Conservation (phyloP, 2,797 vertebrate species). For the Oryzias sinensis region DNA sequence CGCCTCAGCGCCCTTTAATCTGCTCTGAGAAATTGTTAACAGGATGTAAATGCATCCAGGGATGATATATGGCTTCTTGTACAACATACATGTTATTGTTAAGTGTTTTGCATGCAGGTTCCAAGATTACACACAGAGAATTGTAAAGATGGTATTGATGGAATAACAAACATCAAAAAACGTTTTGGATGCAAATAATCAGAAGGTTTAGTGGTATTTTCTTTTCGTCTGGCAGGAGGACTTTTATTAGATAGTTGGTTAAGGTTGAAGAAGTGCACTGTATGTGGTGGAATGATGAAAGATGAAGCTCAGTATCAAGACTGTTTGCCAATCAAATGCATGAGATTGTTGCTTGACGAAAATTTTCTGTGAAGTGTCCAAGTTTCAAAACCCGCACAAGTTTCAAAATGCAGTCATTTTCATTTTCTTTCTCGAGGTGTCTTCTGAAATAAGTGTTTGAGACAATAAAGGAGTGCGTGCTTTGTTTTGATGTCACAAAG, state of each 20-base stretch:
- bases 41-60: slow-evolving; percentile 83
- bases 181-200: slow-evolving; percentile 84
- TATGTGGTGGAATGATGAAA: slow-evolving; percentile 17
- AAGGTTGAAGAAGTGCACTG: slow-evolving; percentile 59
- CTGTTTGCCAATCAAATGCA: slow-evolving; percentile 24
- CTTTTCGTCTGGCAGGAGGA: slow-evolving; percentile 43
- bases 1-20: slow-evolving; percentile 80
- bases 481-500: slow-evolving; percentile 52
- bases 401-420: slow-evolving; percentile 23
- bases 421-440: slow-evolving; percentile 40
- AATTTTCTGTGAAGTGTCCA: slow-evolving; percentile 28
- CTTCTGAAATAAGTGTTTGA: slow-evolving; percentile 46
- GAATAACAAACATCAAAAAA: slow-evolving; percentile 80
- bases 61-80: slow-evolving; percentile 82
- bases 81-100: slow-evolving; percentile 82
- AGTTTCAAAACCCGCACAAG: slow-evolving; percentile 26
- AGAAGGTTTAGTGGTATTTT: slow-evolving; percentile 54
- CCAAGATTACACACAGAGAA: slow-evolving; percentile 75
- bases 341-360: slow-evolving; percentile 10
- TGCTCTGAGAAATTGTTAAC: slow-evolving; percentile 83
- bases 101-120: slow-evolving; percentile 75
- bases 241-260: slow-evolving; percentile 65
- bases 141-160: slow-evolving; percentile 77
- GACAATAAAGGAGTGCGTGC: slow-evolving; percentile 32
- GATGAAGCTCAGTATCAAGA: slow-evolving; percentile 21